Base-by-base conservation (phyloP, 2,797 vertebrate species). In the Anomalospiza imberbis region DNA sequence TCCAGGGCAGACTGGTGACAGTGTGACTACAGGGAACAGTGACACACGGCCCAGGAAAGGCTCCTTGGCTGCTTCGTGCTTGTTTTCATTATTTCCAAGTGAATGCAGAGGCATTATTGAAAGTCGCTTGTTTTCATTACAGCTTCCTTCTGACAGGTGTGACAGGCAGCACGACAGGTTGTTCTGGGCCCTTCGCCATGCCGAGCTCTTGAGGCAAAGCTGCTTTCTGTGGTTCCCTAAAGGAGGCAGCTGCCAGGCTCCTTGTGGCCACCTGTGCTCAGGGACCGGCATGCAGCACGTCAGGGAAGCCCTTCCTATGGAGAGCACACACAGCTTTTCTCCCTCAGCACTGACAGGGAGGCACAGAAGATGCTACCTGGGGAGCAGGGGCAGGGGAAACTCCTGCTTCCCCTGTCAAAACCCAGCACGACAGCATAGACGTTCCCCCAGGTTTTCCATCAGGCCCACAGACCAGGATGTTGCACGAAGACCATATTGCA, bases 201-300 rank as follows among this genome's bases (percentile, higher is more conserved):
- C 26, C 8, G 7, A 76, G 75, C 40, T 85, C 71, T 72, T 26
- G 40, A 85, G 60, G 62, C 26, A 83, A 94, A 88, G 54, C 66
- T 77, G 79, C 36, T 89, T 10, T 63, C 85, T 65, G 34, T 40
- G 32, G 63, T 29, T 81, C 70, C 70, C 78, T 21, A 13, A 50
- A 84, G 72, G 47, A 75, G 51, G 60, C 3, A 24, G 38, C 38
- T 10, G 7, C 44, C 60, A 66, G 2, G 8, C 17, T 92, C 21
- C 74, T 45, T 13, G n/a, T 79, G 82, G 63, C 63, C 67, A 68
- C 74, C 53, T 29, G 55, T 89, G 54, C 50, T 71, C 50, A 44
- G 66, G 50, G 29, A 34, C 57, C 0, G 0, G 32, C 1, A 0
- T 4, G n/a, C 34, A 36, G 18, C 21, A 18, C 11, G 13, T 3